Base-by-base conservation (phyloP, 2,888 invertebrate genomes). In the Cantharis flavilabris region DNA sequence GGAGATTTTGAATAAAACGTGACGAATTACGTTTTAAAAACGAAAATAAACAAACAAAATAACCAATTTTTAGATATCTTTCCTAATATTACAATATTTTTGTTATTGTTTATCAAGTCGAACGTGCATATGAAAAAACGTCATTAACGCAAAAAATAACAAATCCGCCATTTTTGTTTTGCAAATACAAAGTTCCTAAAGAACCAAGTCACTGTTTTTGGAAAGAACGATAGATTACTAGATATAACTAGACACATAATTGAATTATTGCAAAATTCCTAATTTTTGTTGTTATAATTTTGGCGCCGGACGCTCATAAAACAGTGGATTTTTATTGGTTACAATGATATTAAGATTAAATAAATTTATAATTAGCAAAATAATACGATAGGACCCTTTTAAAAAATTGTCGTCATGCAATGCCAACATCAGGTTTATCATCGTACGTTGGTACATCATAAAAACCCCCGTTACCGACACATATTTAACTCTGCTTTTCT, bases 331-430 rank as follows among this genome's bases (percentile, higher is more conserved):
- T 67, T 23, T 13, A 67, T 67, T 23, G 13, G 65, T 23, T 26
- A 23, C 23, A 26, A n/a, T 20, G 65, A 67, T 67, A 67, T 23
- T 20, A 23, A 67, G 26, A 67, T 67, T 67, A 67, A 20, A 26
- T 16, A 23, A 23, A 67, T 23, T 67, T 67, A 67, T 20, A 20
- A 67, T 23, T 67, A 67, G 65, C 65, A 23, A 67, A 23, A 23
- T 67, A 67, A 14, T 67, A 67, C 18, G 65, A 65, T 65, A 65
- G 23, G 23, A 23, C 70, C 70, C 69, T 26, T 23, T 69, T 23
- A 69, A 69, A 69, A 69, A 26, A 23, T 26, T 14, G 64, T 75
- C 62, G 70, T 70, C 70, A 70, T 75, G 70, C 71, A 33, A 33
- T 65, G 70, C 70, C 64, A 63, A 75, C 64, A 69, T 20, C 62